Evolutionary conservation across 2,888 invertebrate genomes (phyloP).

Genomic region (Xanthorhoe spadicearia): DNA sequence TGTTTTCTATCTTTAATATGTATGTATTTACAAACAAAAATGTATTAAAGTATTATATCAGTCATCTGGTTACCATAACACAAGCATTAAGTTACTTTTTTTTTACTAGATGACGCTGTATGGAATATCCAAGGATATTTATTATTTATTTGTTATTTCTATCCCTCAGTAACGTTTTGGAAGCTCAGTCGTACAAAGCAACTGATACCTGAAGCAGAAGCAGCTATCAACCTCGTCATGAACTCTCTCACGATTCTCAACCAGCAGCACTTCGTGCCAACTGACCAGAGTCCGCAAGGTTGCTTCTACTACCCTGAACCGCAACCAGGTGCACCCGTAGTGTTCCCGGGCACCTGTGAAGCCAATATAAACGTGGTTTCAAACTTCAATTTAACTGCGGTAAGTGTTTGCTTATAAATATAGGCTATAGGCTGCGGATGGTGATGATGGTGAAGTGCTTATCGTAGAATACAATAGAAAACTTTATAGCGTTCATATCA

Average conservation of each 20-base stretch:
- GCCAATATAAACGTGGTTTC: slow-evolving; percentile 53
- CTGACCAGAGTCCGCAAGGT: slow-evolving; percentile 57
- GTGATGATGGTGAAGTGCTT: no score
- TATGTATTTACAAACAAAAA: no score
- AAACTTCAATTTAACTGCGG: slow-evolving; percentile 53
- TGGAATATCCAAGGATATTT: neutral
- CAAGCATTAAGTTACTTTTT: no score
- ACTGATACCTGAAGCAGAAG: slow-evolving; percentile 45
- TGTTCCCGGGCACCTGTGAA: slow-evolving; percentile 65
- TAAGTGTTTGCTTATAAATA: slow-evolving; percentile 42
- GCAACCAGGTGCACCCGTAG: slow-evolving; percentile 56
- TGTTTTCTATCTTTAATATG: no score
- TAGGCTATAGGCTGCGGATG: no score
- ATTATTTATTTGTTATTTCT: neutral
- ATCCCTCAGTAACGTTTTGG: slow-evolving; percentile 64
- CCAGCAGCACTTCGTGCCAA: slow-evolving; percentile 51
- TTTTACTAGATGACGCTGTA: no score
- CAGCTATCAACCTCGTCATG: slow-evolving; percentile 54
- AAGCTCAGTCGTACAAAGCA: slow-evolving; percentile 65
- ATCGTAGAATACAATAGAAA: no score
- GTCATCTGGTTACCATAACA: neutral
- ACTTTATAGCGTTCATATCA: no score
- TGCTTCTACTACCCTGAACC: slow-evolving; percentile 73
- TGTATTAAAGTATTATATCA: no score
- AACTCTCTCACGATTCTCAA: slow-evolving; percentile 55